phyloP scores from a whole-genome alignment of 2,113 vertebrate genomes.

The Heteronetta atricapilla region DNA sequence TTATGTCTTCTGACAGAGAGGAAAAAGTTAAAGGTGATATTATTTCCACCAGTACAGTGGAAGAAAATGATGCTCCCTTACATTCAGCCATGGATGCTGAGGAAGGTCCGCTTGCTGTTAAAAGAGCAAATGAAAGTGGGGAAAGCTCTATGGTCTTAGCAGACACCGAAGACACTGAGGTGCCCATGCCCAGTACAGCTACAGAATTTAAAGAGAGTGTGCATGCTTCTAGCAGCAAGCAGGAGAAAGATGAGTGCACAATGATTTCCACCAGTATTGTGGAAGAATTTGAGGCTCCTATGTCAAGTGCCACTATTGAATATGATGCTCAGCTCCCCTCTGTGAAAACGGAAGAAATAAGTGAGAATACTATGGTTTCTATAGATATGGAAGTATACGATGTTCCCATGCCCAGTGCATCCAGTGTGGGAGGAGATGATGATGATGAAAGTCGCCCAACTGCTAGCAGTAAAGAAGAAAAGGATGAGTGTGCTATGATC shows the following conservation, averaged over 20 bases:
- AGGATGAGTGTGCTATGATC: constrained; percentile 79
- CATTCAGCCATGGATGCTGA: not conserved
- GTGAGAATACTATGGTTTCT: not conserved
- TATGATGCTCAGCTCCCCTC: constrained; percentile 9
- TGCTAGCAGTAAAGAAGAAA: constrained; percentile 75
- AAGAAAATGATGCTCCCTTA: not conserved
- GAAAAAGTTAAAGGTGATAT: constrained; percentile 43
- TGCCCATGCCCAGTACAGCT: constrained; percentile 79
- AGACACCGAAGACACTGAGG: constrained; percentile 56
- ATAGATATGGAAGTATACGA: constrained; percentile 56
- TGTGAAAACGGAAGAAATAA: constrained; percentile 14
- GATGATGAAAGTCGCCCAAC: constrained; percentile 17
- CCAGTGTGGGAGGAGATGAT: constrained; percentile 32
- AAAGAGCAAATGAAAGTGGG: not conserved
- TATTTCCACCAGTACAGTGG: constrained; percentile 75
- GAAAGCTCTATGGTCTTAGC: not conserved
- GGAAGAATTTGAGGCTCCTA: constrained; percentile 76
- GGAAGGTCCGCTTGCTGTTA: not conserved
- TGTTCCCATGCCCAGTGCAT: constrained; percentile 72
- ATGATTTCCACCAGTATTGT: constrained; percentile 78
- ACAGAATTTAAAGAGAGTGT: constrained; percentile 48
- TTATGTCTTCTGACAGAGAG: not conserved
- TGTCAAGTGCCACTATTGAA: constrained; percentile 64
- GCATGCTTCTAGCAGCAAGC: not conserved
- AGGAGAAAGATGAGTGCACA: constrained; percentile 77